These are phyloP conservation scores for Herminia tarsipennalis DNA, from an alignment of 2,888 invertebrate species.

Conservation along the genomic window DNA sequence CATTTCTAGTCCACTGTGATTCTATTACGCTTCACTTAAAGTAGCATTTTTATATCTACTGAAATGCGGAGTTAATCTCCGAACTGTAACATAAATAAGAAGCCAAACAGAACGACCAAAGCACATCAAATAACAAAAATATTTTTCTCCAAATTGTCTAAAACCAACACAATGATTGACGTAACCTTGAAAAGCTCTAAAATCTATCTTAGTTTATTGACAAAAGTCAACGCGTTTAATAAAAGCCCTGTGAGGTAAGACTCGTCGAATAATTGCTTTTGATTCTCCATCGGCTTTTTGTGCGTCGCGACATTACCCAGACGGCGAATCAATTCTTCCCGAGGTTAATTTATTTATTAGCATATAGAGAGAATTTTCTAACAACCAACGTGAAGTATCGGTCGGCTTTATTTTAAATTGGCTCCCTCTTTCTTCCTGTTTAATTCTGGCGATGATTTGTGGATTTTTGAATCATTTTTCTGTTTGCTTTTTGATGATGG, in stretches of 20 bases:
- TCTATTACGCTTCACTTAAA: too few relatives aligned
- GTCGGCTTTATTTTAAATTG: conserved; percentile 34
- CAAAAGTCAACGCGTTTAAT: conserved; percentile 49
- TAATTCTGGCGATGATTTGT: conserved; percentile 26
- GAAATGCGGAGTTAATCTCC: neutral
- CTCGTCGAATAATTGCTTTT: conserved; percentile 70
- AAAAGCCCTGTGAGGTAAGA: conserved; percentile 45
- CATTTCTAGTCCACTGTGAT: too few relatives aligned
- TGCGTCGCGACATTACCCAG: conserved; percentile 55
- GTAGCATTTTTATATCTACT: too few relatives aligned
- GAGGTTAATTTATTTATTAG: conserved; percentile 72
- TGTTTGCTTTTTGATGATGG: too few relatives aligned
- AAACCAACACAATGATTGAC: conserved; percentile 13
- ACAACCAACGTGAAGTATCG: conserved; percentile 38
- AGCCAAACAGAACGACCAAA: neutral
- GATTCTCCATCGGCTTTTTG: conserved; percentile 55
- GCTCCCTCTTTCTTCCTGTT: conserved; percentile 21
- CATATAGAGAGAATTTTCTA: conserved; percentile 72
- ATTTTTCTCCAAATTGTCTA: conserved; percentile 4
- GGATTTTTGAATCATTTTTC: conserved; percentile 7
- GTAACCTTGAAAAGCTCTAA: conserved; percentile 6
- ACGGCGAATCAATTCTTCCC: conserved; percentile 67
- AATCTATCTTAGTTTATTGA: conserved; percentile 31
- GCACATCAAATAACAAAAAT: conserved; percentile 1
- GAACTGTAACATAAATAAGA: neutral